Evolutionary conservation across 2,888 invertebrate genomes (phyloP).

Genomic region (Leucoptera coffeella): DNA sequence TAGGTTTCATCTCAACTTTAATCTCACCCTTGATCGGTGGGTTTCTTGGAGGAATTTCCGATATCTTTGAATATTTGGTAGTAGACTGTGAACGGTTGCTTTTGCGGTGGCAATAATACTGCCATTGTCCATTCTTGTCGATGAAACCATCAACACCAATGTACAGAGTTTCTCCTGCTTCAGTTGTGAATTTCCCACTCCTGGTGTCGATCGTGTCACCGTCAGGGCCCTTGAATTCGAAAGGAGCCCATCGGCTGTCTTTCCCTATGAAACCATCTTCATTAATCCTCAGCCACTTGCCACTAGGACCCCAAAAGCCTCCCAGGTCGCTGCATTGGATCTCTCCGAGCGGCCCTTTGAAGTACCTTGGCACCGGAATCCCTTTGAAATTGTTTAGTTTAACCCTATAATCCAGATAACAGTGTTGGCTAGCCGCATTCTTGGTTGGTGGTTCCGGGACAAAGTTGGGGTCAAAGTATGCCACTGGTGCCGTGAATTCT

Average conservation of each 20-base stretch:
- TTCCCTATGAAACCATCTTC: slow-evolving; percentile 30
- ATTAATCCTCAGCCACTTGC: slow-evolving; percentile 36
- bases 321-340: slow-evolving; percentile 38
- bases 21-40: too few species aligned
- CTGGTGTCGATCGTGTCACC: too few species aligned
- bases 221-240: slow-evolving; percentile 23
- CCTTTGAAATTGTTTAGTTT: slow-evolving; percentile 28
- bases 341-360: slow-evolving; percentile 33
- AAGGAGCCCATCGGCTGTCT: slow-evolving; percentile 35
- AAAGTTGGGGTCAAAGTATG: slow-evolving; percentile 21
- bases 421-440: slow-evolving; percentile 24
- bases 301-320: slow-evolving; percentile 31
- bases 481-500: slow-evolving; percentile 41
- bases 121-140: not conserved
- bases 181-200: too few species aligned
- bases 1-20: too few species aligned
- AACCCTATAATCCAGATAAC: slow-evolving; percentile 31
- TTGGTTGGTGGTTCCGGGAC: slow-evolving; percentile 19
- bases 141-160: not conserved
- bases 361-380: slow-evolving; percentile 31
- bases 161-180: not conserved
- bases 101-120: too few species aligned
- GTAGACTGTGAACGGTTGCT: too few species aligned
- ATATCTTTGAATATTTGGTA: too few species aligned
- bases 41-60: too few species aligned